Percentiles rank a stretch among this genome's conserved stretches.
These are phyloP conservation scores for Tuta absoluta DNA, from an alignment of 2,888 invertebrate genomes.

Conservation along the genomic window DNA sequence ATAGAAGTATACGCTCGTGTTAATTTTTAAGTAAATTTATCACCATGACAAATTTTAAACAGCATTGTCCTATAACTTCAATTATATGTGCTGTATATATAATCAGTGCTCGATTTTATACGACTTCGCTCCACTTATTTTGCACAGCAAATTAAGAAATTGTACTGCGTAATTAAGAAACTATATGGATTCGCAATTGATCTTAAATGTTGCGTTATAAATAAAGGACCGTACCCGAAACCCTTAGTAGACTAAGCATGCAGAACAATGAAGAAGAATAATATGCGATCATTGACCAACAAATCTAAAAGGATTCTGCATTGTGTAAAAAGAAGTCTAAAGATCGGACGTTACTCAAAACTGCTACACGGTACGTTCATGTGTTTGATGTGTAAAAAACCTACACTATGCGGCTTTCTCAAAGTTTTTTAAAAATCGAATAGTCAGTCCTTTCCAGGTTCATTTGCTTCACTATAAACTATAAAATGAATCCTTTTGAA, in stretches of 20 bases:
- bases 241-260: conserved; percentile 45
- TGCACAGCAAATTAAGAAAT: background rate
- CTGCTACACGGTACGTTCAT: no score
- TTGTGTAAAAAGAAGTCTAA: no score
- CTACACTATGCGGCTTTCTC: no score
- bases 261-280: conserved; percentile 48
- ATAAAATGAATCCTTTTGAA: background rate
- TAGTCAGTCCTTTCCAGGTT: no score
- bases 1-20: background rate
- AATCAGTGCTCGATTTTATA: background rate
- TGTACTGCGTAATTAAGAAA: background rate
- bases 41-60: background rate
- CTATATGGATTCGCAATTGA: background rate
- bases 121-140: background rate
- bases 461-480: no score
- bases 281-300: conserved; percentile 47
- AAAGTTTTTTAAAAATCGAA: no score
- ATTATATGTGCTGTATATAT: background rate
- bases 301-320: background rate
- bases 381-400: no score
- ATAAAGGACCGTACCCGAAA: background rate
- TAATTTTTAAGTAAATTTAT: background rate
- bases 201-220: background rate
- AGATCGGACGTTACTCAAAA: no score
- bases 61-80: background rate